Evolutionary conservation across 2,113 vertebrate species (phyloP).

Genomic region (Chamaea fasciata): DNA sequence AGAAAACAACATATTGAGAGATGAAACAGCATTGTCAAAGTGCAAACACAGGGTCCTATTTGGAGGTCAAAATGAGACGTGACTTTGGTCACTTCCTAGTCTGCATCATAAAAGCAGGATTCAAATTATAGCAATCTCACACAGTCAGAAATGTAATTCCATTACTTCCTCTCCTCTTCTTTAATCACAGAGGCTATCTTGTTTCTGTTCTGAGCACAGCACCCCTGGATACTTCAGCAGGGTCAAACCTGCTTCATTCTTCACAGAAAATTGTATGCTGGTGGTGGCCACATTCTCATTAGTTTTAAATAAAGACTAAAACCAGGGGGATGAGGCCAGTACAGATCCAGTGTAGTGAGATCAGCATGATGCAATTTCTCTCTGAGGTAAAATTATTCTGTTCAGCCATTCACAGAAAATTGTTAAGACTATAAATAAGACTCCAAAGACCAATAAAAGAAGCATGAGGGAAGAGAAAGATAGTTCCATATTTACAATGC

Average conservation of each 20-base stretch:
- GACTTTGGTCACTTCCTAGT: not conserved
- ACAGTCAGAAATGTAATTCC: not conserved
- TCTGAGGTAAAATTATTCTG: not conserved
- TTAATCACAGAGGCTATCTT: not conserved
- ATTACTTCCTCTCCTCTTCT: not conserved
- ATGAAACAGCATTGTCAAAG: not conserved
- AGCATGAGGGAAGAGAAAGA: not conserved
- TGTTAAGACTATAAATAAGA: not conserved
- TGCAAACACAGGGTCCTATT: not conserved
- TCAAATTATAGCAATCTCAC: not conserved
- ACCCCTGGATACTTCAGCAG: not conserved
- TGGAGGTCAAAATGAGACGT: not conserved
- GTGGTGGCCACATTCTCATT: not conserved
- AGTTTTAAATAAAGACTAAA: slow-evolving; percentile 10
- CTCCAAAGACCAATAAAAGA: slow-evolving; percentile 36
- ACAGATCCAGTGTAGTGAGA: not conserved
- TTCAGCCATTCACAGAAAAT: slow-evolving; percentile 26
- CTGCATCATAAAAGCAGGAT: not conserved
- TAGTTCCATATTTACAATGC: not conserved
- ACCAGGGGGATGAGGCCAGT: not conserved
- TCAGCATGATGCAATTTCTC: not conserved
- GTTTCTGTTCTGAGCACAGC: not conserved
- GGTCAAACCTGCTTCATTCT: not conserved
- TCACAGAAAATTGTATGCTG: not conserved
- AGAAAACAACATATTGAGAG: not conserved